Evolutionary conservation across 1,140 invertebrate genomes (phyloP), one percentile per base, ranked within the genome.

Genomic region (Hydropsyche tenuis): DNA sequence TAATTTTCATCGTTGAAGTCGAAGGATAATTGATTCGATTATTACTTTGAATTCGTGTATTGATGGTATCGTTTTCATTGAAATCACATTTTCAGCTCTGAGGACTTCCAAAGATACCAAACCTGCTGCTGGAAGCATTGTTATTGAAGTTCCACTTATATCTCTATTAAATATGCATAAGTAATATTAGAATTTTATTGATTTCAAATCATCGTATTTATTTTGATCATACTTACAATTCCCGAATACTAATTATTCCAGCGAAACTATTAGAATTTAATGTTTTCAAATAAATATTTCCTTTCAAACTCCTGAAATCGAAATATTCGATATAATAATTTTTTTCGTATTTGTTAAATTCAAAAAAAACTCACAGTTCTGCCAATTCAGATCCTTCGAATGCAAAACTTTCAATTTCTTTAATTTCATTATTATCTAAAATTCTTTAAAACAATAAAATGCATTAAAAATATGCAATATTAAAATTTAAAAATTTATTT

Each of bases 11-110:
- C 9, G 30, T 37, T 37, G 30, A 37, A 37, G 30, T 9, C 3
- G 30, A 4, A 4, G 30, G 9, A 37, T 37, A 37, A 4, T 37
- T 9, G 9, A 14, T 62, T 51, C 18, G 6, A 3, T 20, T 45
- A 45, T 81, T 80, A 89, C 89, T 80, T 84, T 80, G 75, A 93
- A 91, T 79, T 90, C 87, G 79, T 92, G 89, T 43, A 94, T 89
- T 6, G 92, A 92, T 1, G 93, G 93, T 79, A 95, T 91, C 6
- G 88, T 87, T 80, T 90, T 90, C 71, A 95, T 81, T 0, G 88
- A 85, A 42, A 86, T 85, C 0, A 90, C 91, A 56, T 90, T 85
- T 78, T 88, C 82, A 62, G 94, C 82, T 30, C 86, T 83, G 12
- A 95, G 83, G 46, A 86, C 83, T 79, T 92, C 88, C 11, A 95